Conservation (phyloP, 2,888 invertebrate species). For the Drosophila imparisetae region DNA sequence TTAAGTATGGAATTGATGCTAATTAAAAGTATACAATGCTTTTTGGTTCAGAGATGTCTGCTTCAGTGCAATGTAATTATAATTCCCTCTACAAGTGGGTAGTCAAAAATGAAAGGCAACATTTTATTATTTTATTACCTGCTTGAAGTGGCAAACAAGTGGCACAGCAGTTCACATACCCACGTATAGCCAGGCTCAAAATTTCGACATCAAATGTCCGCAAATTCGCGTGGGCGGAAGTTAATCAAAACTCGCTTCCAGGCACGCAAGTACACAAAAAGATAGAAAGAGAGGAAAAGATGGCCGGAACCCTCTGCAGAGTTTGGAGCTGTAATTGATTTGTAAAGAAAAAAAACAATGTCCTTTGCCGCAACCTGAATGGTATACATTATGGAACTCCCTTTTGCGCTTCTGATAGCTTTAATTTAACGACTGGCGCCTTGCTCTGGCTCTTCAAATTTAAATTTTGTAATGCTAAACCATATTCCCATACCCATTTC, state of each 20-base stretch:
- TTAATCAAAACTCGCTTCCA: conserved; percentile 76
- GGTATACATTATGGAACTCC: conserved; percentile 18
- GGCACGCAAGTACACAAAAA: conserved; percentile 27
- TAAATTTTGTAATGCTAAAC: conserved; percentile 27
- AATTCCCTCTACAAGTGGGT: background rate
- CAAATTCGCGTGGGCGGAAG: conserved; percentile 61
- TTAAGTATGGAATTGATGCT: too few species aligned
- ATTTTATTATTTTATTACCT: conserved; percentile 74
- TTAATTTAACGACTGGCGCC: conserved; percentile 72
- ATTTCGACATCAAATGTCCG: conserved; percentile 47
- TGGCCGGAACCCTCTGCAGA: conserved; percentile 1
- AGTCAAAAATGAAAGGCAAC: conserved; percentile 50
- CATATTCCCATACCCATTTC: conserved; percentile 3
- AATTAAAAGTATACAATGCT: background rate
- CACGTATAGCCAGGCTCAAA: background rate
- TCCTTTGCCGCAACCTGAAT: conserved; percentile 29
- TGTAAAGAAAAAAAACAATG: conserved; percentile 50
- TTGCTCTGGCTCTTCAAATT: conserved; percentile 43
- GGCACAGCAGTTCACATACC: background rate
- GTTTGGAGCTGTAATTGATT: conserved; percentile 67
- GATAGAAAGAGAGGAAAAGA: background rate
- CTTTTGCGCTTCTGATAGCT: conserved; percentile 41
- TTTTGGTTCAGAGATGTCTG: background rate
- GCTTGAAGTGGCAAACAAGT: conserved; percentile 31
- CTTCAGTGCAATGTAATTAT: background rate